Conservation (phyloP, 2,113 vertebrate genomes). For the Chitala chitala region DNA sequence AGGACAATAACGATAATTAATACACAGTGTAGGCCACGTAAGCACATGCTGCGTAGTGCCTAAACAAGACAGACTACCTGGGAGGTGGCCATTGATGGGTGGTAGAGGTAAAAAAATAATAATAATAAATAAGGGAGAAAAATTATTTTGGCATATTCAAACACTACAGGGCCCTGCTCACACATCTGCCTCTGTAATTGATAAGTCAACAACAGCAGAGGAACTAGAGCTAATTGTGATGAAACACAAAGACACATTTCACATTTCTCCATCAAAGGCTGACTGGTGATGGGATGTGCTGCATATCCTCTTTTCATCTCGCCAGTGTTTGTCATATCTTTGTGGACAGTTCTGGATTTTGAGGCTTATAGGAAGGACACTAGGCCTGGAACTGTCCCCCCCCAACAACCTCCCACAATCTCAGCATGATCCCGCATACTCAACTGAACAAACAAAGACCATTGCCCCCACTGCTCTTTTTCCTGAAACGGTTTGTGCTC, state of each 20-base stretch:
- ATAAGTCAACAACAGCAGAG: not conserved
- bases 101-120: too few relatives aligned
- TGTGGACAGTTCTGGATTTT: too few relatives aligned
- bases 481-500: constrained; percentile 26
- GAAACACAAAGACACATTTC: not conserved
- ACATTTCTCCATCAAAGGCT: not conserved
- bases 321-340: not conserved
- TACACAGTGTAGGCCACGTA: constrained; percentile 34
- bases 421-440: too few relatives aligned
- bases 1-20: constrained; percentile 47
- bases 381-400: too few relatives aligned
- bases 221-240: not conserved
- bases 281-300: not conserved
- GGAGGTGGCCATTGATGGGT: not conserved
- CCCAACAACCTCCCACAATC: too few relatives aligned
- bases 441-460: too few relatives aligned
- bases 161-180: not conserved
- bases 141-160: not conserved
- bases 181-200: not conserved
- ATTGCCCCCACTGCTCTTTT: constrained; percentile 30
- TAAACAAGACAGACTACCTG: not conserved
- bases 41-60: constrained; percentile 11
- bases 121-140: not conserved
- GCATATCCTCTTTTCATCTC: not conserved
- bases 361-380: too few relatives aligned